These are phyloP conservation scores for Tychaedon coryphoeus DNA, from an alignment of 2,113 vertebrate species.

Conservation along the genomic window DNA sequence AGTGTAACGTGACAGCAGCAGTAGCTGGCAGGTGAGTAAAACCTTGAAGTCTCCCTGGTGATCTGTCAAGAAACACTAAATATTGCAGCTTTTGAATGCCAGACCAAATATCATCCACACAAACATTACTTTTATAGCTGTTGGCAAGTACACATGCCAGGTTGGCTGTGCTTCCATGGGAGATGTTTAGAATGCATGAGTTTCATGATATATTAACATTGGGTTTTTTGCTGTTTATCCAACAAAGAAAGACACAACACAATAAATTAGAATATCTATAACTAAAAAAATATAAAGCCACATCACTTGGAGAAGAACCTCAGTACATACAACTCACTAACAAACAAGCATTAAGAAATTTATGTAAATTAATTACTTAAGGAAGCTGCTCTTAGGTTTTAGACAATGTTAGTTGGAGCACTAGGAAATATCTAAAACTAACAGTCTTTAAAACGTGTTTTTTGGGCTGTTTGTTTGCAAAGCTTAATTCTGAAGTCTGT, in stretches of 20 bases:
- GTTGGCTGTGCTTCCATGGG: neutral
- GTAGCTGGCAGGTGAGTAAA: constrained; percentile 12
- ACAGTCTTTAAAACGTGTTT: neutral
- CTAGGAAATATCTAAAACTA: neutral
- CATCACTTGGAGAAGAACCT: neutral
- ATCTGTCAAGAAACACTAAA: constrained; percentile 19
- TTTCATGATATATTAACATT: neutral
- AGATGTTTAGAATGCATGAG: neutral
- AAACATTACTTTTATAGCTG: constrained; percentile 14
- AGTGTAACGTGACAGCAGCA: neutral
- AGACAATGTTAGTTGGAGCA: neutral
- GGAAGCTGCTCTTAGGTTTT: neutral
- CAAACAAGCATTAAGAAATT: neutral
- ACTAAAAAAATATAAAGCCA: constrained; percentile 11
- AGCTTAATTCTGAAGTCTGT: neutral
- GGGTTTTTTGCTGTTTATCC: neutral
- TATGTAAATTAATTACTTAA: neutral
- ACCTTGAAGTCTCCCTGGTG: neutral
- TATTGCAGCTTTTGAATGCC: constrained; percentile 10
- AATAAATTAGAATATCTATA: neutral
- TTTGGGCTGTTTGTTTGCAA: neutral
- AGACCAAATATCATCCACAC: neutral
- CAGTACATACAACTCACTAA: neutral
- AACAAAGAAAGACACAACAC: neutral
- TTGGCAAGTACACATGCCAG: neutral